phyloP scores from a whole-genome alignment of 1,140 invertebrate genomes.

The Drosophila pachea region DNA sequence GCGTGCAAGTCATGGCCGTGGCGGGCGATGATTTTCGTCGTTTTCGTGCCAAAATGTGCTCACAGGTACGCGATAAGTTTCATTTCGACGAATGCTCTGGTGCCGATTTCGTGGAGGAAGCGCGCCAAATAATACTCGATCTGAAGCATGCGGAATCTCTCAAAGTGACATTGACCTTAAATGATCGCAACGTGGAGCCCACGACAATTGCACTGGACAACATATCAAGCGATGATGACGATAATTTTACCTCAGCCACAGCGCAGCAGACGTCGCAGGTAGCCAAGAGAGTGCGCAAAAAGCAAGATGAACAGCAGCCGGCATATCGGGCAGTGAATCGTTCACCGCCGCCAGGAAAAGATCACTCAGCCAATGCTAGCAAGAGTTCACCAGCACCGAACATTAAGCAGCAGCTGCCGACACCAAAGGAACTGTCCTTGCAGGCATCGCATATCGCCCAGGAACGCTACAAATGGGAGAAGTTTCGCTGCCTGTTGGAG shows the following conservation, averaged over 20 bases:
- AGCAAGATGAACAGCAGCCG: slow-evolving; percentile 38
- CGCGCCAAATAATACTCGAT: slow-evolving; percentile 17
- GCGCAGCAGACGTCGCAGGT: not conserved
- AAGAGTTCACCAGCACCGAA: not conserved
- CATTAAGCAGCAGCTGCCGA: slow-evolving; percentile 50
- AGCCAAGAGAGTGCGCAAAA: slow-evolving; percentile 19
- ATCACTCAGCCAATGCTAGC: not conserved
- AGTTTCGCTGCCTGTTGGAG: slow-evolving; percentile 79
- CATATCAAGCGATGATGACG: slow-evolving; percentile 76
- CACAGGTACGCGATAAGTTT: slow-evolving; percentile 78
- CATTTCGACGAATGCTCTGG: slow-evolving; percentile 79
- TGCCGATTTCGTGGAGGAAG: slow-evolving; percentile 56
- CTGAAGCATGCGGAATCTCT: slow-evolving; percentile 6
- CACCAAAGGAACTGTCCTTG: slow-evolving; percentile 71
- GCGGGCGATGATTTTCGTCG: slow-evolving; percentile 57
- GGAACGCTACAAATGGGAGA: slow-evolving; percentile 82
- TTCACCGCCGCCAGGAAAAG: slow-evolving; percentile 45
- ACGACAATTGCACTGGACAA: slow-evolving; percentile 62
- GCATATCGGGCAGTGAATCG: slow-evolving; percentile 53
- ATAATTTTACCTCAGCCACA: slow-evolving; percentile 15
- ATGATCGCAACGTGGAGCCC: slow-evolving; percentile 3
- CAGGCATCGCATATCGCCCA: slow-evolving; percentile 72
- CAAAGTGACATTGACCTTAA: slow-evolving; percentile 17
- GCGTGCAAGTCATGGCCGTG: slow-evolving; percentile 21
- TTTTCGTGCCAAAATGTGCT: slow-evolving; percentile 62